Conservation (phyloP, 2,113 vertebrate species). For the Gyps fulvus region DNA sequence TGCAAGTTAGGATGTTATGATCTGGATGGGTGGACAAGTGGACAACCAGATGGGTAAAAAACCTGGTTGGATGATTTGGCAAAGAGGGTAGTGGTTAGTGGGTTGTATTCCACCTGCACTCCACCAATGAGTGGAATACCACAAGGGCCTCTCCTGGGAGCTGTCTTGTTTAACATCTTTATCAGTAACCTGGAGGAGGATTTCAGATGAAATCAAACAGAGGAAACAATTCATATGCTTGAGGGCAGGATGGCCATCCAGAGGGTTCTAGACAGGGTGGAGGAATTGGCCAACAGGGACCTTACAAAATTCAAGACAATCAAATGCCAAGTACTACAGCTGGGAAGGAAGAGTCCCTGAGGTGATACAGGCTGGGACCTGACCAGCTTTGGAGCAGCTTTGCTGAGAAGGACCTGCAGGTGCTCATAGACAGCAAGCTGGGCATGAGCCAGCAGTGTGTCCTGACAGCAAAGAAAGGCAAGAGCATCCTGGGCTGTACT, state of each 20-base stretch:
- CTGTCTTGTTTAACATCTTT: background rate
- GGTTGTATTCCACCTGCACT: background rate
- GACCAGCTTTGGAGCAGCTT: background rate
- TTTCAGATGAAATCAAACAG: background rate
- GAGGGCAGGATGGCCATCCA: background rate
- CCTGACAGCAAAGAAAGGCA: background rate
- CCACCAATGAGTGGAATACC: background rate
- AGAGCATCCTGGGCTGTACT: background rate
- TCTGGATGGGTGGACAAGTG: background rate
- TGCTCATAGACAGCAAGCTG: background rate
- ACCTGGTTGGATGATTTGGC: background rate
- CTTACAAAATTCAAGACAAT: background rate
- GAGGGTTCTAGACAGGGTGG: background rate
- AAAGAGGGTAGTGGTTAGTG: background rate
- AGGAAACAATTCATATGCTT: background rate
- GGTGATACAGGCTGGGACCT: background rate
- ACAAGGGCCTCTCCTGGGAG: background rate
- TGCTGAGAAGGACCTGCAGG: background rate
- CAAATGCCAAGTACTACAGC: background rate
- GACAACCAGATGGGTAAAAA: background rate
- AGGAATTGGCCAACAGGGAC: background rate
- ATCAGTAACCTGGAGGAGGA: background rate
- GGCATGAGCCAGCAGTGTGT: background rate
- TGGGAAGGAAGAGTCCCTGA: background rate
- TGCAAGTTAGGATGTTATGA: background rate